Conservation (phyloP, 2,113 vertebrate species). For the Saccopteryx bilineata region DNA sequence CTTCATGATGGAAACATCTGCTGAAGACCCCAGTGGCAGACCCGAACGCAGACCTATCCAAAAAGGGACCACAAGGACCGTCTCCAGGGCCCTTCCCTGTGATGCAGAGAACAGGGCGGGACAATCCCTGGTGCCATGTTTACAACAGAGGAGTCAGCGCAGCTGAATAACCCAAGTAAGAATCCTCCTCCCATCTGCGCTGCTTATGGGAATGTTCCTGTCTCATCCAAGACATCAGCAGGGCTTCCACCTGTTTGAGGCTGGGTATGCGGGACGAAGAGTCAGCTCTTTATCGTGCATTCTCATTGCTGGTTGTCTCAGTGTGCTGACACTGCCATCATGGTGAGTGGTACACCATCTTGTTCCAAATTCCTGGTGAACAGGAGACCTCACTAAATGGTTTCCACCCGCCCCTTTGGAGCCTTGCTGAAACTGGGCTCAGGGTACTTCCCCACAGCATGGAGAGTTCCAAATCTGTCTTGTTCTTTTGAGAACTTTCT, state of each 20-base stretch:
- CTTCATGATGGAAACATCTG: too few species aligned
- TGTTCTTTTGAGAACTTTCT: not conserved
- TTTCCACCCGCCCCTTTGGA: not conserved
- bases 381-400: not conserved
- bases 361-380: not conserved
- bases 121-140: not conserved
- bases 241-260: not conserved
- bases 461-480: not conserved
- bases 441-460: not conserved
- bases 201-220: not conserved
- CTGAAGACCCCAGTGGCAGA: not conserved
- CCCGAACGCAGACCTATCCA: not conserved
- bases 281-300: not conserved
- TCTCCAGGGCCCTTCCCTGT: not conserved
- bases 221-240: not conserved
- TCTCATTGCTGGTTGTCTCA: not conserved
- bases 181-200: not conserved
- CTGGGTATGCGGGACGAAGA: not conserved
- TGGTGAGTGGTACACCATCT: not conserved
- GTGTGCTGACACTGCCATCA: not conserved
- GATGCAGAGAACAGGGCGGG: not conserved
- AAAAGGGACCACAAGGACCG: not conserved
- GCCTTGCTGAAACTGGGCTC: not conserved
- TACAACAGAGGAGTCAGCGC: not conserved
- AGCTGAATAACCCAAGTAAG: not conserved